phyloP scores from a whole-genome alignment of 2,113 vertebrate genomes.

The Pteronura brasiliensis region DNA sequence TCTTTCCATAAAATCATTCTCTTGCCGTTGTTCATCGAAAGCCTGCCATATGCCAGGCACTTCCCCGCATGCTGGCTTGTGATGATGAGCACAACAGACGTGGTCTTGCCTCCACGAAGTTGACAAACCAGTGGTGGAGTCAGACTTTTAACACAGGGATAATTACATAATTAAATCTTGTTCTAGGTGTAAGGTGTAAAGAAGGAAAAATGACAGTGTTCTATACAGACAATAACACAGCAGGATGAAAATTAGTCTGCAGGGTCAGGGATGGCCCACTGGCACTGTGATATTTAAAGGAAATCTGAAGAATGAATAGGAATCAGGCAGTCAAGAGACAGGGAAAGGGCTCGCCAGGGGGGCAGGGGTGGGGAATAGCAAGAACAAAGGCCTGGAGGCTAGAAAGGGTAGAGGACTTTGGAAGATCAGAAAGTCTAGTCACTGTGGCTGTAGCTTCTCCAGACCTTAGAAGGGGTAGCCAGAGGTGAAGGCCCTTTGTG shows the following conservation, averaged over 20 bases:
- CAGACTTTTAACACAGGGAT: background rate
- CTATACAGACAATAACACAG: background rate
- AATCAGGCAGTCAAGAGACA: background rate
- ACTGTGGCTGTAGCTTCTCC: background rate
- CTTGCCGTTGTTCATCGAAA: background rate
- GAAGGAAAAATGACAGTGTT: slow-evolving; percentile 24
- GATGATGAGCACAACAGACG: background rate
- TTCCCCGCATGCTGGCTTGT: background rate
- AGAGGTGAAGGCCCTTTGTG: background rate
- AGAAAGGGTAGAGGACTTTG: background rate
- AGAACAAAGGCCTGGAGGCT: background rate
- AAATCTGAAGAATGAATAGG: background rate
- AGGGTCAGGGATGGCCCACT: background rate
- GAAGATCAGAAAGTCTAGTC: background rate
- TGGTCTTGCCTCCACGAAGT: no score
- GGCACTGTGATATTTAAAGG: background rate
- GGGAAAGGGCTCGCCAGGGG: background rate
- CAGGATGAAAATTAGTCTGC: background rate
- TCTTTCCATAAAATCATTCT: background rate
- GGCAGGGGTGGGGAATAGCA: background rate
- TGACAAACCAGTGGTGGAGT: background rate
- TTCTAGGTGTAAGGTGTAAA: background rate
- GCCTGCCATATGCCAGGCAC: no score
- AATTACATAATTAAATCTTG: slow-evolving; percentile 41
- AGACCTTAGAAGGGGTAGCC: background rate